Base-by-base conservation (phyloP, 2,888 invertebrate species). In the Lacanobia oleracea region DNA sequence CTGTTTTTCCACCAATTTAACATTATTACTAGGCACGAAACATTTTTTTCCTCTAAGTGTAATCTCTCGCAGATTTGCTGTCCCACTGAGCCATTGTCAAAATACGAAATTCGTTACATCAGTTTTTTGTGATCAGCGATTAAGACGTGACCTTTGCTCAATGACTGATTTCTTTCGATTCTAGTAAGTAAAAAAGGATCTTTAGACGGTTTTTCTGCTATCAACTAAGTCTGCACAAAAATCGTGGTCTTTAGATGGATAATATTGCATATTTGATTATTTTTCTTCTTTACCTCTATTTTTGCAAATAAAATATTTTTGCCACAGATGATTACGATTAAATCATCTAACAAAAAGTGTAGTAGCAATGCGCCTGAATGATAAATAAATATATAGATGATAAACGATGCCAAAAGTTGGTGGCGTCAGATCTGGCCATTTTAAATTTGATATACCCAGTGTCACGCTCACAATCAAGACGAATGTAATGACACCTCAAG, bases 131-230 rank as follows among this genome's bases (percentile, higher is more conserved):
- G 14, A 53, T 48, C 51, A 40, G 62, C 56, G 66, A 82, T 81
- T 81, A 80, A 74, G 56, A 64, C 54, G 40, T 73, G 86, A 88
- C 88, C 87, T 89, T 85, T 78, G 67, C 74, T 67, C 77, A 84
- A 77, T 85, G 83, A 82, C 86, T 84, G 86, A 77, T 78, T 84
- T 85, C 77, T 78, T 81, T 74, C 65, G 67, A 72, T 78, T 67
- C 40, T 78, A 65, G 50, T 27, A 10, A 33, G 62, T 50, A 78
- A 77, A 70, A 83, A 85, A 81, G 56, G 51, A 66, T 73, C 51
- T 70, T 65, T 59, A 21, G 37, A 69, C 6, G 14, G 69, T 82
- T 82, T 79, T 83, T 71, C 16, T 77, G n/a, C 51, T 43, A 45
- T 40, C 27, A 66, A 23, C 56, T 14, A 45, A 54, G 51, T 71